Base-by-base conservation (phyloP, 2,113 vertebrate species). In the Hassar affinis region DNA sequence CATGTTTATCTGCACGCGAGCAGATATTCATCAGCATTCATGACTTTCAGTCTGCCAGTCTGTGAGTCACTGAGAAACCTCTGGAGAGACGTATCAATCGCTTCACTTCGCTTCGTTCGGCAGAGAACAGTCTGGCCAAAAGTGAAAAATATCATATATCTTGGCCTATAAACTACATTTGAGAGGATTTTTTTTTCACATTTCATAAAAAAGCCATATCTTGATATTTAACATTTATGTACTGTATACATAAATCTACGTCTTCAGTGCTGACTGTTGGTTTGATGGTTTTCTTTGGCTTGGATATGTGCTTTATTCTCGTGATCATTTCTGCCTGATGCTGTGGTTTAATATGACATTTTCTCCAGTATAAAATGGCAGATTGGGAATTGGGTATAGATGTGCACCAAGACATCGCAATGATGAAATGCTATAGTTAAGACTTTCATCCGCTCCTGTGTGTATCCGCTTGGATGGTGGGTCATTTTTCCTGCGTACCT, bases 401-500 rank as follows among this genome's bases (percentile, higher is more conserved):
- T 42, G 42, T 72, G n/a, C 0, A 27, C 3, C 15, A 35, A 54
- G 17, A 20, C 9, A 54, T 1, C n/a, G 1, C 72, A 54, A 9
- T 12, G 30, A 56, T 56, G 10, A 56, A 38, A 76, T 51, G 45
- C 27, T 51, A 17, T 30, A 52, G 17, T 9, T 22, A 20, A 35
- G 27, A 76, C 27, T 35, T 75, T 51, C 51, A 75, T n/a, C 47
- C n/a, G 33, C 15, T n/a, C 14, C 45, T 51, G 45, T 27, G 71
- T 52, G 27, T 75, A 20, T 52, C 47, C 14, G 25, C 42, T n/a
- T 42, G 1, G 8, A 12, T 18, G 15, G 35, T 54, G 45, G 69
- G 33, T 75, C n/a, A 64, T 30, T 18, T 83, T 83, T 15, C 52
- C 47, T 18, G 57, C 54, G 59, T 95, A 99, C 97, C 97, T 81